Base-by-base conservation (phyloP, 2,113 vertebrate genomes). In the Nanger granti region DNA sequence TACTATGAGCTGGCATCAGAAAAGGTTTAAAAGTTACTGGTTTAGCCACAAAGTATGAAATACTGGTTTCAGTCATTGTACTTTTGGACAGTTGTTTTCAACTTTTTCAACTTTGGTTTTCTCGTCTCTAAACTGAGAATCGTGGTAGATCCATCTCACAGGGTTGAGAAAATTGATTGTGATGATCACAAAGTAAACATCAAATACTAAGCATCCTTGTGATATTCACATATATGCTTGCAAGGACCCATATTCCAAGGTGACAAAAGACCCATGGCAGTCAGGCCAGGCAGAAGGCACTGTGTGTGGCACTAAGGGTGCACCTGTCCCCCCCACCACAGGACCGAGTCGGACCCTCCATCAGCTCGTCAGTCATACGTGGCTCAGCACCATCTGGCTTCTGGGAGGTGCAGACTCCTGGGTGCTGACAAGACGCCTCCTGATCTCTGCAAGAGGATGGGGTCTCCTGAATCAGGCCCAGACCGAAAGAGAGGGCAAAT, bases 331-430 rank as follows among this genome's bases (percentile, higher is more conserved):
- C 41, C 9, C 0, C 0, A 14, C 22, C 69, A 76, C 0, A 8
- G 86, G 7, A 31, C 11, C 2, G 0, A 4, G 6, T 4, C n/a
- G 4, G 34, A 47, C 17, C 34, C 28, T 37, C 31, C 57, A 3
- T 22, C 26, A 31, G 41, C 64, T 79, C 6, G 8, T 59, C 41
- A 5, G 26, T 37, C 66, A 14, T 1, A 1, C 7, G 1, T 3
- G 5, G 22, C 2, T n/a, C 49, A 55, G n/a, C 9, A 3, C 11
- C 5, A 0, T 7, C 84, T 7, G 26, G 4, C 49, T 18, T 31
- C 60, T 29, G 18, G 13, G 34, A 13, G 17, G 9, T 6, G 0
- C 4, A 8, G 10, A 28, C 73, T 44, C 73, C 22, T 44, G 41
- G 41, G 12, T 44, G 73, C 73, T 44, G 12, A 41, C 41, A 57